Conservation (phyloP, 2,797 vertebrate species). For the Microctenopoma steveboyesi region DNA sequence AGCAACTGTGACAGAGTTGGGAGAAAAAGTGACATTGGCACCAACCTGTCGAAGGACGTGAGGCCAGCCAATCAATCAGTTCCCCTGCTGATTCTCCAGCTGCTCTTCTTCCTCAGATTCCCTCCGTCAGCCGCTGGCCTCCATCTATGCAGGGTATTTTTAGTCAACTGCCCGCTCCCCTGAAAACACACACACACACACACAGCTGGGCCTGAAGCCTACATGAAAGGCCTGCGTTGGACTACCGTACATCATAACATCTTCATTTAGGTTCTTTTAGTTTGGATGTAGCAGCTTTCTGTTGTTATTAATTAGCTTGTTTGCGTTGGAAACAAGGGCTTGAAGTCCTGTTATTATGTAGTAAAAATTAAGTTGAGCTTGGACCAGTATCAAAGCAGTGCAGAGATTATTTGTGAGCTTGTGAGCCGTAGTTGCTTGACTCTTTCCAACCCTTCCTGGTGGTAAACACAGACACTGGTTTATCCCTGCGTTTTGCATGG, state of each 20-base stretch:
- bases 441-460: constrained; percentile 19
- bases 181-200: constrained; percentile 51
- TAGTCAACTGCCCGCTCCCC: constrained; percentile 62
- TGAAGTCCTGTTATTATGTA: not conserved
- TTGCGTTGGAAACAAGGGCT: not conserved
- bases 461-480: constrained; percentile 29
- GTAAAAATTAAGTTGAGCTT: constrained; percentile 6
- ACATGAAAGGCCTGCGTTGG: constrained; percentile 1
- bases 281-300: constrained; percentile 3
- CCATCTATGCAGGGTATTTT: constrained; percentile 73
- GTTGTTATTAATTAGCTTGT: constrained; percentile 15
- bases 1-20: constrained; percentile 5
- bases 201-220: not conserved
- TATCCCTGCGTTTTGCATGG: constrained; percentile 41
- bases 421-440: constrained; percentile 36
- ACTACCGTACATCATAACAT: constrained; percentile 1
- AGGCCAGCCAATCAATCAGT: constrained; percentile 36
- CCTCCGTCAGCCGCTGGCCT: constrained; percentile 53
- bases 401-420: constrained; percentile 16
- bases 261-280: not conserved
- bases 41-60: constrained; percentile 46
- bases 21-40: constrained; percentile 22
- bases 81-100: constrained; percentile 49
- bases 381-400: constrained; percentile 8
- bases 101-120: constrained; percentile 45